Base-by-base conservation (phyloP, 2,888 invertebrate genomes). In the Clitarchus hookeri region DNA sequence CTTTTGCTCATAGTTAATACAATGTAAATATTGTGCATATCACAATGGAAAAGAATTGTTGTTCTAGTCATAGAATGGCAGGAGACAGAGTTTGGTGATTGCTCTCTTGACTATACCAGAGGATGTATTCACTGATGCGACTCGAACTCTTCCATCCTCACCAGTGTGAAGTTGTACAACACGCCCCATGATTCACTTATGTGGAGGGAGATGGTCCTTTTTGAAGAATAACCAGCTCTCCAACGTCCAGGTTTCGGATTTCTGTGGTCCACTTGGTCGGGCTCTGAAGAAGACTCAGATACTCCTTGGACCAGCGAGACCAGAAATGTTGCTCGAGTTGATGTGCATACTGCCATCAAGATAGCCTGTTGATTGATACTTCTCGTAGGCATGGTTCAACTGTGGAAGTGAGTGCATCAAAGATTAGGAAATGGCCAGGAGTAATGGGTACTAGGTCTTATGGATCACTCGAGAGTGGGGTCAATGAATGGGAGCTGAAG, bases 381-480 rank as follows among this genome's bases (percentile, higher is more conserved):
- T 89, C 86, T 6, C 84, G 54, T 25, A 88, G 36, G 27, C 84
- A 9, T 13, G 88, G 87, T 19, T 89, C 88, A 3, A 88, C 86
- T 3, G 89, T 84, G 1, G 83, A 12, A 4, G 77, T 87, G 6
- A 88, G 83, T 4, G 88, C 48, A 26, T 85, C 44, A 8, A 89
- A 89, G 53, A 90, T 86, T 12, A 90, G 86, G 85, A 90, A 89
- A 87, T 90, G 90, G 23, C 88, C 89, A 11, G 90, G 90, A 0
- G 90, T 90, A 0, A 90, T 85, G 11, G 89, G 87, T 44, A 84
- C 86, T 11, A 88, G 79, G 80, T 89, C 88, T 26, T 89, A 86
- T 19, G 88, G 88, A 84, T 89, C 89, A 6, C 85, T 44, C 8
- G 90, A 89, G 13, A 89, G 85, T 36, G 88, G 88, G 19, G 87